Evolutionary conservation across 1,140 invertebrate genomes (phyloP).

Genomic region (Drosophila athabasca): DNA sequence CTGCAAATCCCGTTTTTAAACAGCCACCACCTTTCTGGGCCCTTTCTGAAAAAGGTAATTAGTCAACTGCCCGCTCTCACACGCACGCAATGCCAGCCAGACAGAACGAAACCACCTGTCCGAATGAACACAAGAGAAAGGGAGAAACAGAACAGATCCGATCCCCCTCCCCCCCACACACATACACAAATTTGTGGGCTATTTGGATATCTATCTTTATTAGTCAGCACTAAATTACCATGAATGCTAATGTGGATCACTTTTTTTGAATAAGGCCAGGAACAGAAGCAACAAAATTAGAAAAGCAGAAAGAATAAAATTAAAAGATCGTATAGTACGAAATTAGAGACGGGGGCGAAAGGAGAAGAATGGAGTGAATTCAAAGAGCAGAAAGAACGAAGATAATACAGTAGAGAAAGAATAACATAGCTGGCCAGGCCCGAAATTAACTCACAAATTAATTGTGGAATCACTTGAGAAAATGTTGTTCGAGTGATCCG

Average conservation of each 20-base stretch:
- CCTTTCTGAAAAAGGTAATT: constrained; percentile 57
- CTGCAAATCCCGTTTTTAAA: constrained; percentile 14
- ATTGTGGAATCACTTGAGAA: constrained; percentile 37
- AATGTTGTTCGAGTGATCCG: constrained; percentile 40
- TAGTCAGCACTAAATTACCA: constrained; percentile 64
- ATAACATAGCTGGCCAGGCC: constrained; percentile 27
- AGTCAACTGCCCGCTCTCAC: constrained; percentile 56
- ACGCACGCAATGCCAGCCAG: constrained; percentile 58
- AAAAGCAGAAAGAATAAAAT: background rate
- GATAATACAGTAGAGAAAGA: background rate
- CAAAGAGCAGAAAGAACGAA: too few relatives aligned
- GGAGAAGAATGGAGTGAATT: too few relatives aligned
- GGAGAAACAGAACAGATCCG: constrained; percentile 20
- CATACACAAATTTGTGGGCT: constrained; percentile 10
- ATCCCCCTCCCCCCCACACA: constrained; percentile 5
- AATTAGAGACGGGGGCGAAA: too few relatives aligned
- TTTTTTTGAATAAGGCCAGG: constrained; percentile 33
- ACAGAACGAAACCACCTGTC: constrained; percentile 68
- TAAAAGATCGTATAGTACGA: too few relatives aligned
- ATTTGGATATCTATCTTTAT: constrained; percentile 32
- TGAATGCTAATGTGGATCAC: constrained; percentile 70
- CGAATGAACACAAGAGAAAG: constrained; percentile 3
- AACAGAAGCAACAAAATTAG: constrained; percentile 19
- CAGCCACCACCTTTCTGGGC: constrained; percentile 46
- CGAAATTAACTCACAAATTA: constrained; percentile 53